Conservation (phyloP, 2,797 vertebrate genomes). For the Lophotriccus pileatus region DNA sequence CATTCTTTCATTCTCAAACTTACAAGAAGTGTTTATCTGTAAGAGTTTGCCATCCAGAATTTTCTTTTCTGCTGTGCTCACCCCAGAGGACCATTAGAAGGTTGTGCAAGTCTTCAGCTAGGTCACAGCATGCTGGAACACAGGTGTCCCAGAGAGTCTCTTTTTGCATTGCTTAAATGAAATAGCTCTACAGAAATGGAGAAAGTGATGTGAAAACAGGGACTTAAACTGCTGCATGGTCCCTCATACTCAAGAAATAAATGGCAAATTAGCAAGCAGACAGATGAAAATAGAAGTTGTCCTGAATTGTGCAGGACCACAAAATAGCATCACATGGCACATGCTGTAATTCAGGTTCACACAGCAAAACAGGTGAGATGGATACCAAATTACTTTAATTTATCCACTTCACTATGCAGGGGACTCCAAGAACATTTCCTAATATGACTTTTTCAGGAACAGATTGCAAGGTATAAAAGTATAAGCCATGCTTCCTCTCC, state of each 20-base stretch:
- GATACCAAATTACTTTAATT: neutral
- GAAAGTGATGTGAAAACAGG: neutral
- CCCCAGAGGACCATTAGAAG: neutral
- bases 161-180: neutral
- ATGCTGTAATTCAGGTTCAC: neutral
- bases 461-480: neutral
- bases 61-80: neutral
- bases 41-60: neutral
- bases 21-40: neutral
- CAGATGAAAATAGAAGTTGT: neutral
- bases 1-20: neutral
- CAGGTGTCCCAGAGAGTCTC: neutral
- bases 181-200: neutral
- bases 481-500: neutral
- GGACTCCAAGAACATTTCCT: neutral
- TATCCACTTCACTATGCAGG: neutral
- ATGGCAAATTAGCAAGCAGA: neutral
- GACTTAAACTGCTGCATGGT: neutral
- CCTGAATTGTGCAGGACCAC: neutral
- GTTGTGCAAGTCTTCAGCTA: neutral
- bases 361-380: neutral
- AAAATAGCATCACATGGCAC: neutral
- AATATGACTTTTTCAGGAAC: neutral
- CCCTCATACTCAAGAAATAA: neutral
- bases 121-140: neutral